These are phyloP conservation scores for Enoplosus armatus DNA, from an alignment of 2,797 vertebrate genomes.

Conservation along the genomic window DNA sequence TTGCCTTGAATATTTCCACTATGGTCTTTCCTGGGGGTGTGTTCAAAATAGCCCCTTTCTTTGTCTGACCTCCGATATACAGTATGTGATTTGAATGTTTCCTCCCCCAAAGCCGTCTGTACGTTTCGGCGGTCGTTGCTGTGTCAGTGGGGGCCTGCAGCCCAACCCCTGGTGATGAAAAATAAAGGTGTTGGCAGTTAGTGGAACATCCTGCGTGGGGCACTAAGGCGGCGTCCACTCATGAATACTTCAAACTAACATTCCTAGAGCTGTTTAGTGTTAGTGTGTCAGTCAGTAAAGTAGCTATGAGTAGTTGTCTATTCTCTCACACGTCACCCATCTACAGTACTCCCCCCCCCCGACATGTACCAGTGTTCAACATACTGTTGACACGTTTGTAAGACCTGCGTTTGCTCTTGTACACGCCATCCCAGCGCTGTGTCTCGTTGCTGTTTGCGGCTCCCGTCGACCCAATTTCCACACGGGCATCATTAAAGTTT, in stretches of 20 bases:
- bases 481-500: conserved; percentile 63
- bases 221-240: not conserved
- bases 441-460: conserved; percentile 6
- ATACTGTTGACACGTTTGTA: conserved; percentile 11
- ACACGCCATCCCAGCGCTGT: not conserved
- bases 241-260: conserved; percentile 22
- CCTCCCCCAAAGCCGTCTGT: not conserved
- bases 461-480: conserved; percentile 52
- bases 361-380: conserved; percentile 10
- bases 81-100: not conserved
- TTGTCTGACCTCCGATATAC: not conserved
- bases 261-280: too few species aligned
- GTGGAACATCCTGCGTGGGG: conserved; percentile 6
- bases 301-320: not conserved
- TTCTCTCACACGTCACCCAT: not conserved
- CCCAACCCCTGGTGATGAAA: conserved; percentile 11
- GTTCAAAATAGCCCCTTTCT: too few species aligned
- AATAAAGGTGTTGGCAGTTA: conserved; percentile 8
- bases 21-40: not conserved
- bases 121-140: not conserved
- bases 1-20: not conserved
- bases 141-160: not conserved
- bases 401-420: conserved; percentile 6
- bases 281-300: not conserved
- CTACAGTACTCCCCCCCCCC: not conserved